Conservation (phyloP, 2,113 vertebrate species). For the Cheilinus undulatus region DNA sequence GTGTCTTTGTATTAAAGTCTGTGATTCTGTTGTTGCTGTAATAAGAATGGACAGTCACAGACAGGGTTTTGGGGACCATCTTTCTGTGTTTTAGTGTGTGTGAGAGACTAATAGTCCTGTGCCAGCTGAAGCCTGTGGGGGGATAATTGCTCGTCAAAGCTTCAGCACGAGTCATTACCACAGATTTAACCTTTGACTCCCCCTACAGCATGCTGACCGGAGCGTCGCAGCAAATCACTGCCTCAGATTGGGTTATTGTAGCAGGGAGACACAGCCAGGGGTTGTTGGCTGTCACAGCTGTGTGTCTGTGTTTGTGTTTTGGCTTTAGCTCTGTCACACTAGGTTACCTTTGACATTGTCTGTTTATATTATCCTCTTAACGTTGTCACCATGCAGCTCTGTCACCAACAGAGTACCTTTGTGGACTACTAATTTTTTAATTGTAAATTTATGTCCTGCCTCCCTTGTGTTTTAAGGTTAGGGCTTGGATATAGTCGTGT, state of each 20-base stretch:
- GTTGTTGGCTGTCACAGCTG: conserved; percentile 26
- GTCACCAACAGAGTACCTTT: neutral
- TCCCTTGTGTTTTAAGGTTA: too few relatives aligned
- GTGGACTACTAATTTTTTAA: neutral
- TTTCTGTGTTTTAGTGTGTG: conserved; percentile 23
- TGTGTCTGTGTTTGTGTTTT: conserved; percentile 25
- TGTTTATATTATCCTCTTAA: neutral
- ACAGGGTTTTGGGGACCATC: neutral
- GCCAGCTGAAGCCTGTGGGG: conserved; percentile 48
- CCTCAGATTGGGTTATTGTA: conserved; percentile 30
- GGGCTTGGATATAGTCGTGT: too few relatives aligned
- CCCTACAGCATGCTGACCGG: conserved; percentile 26
- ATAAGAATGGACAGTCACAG: conserved; percentile 17
- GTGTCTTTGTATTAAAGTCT: conserved; percentile 12
- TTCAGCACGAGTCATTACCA: conserved; percentile 70
- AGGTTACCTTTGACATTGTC: conserved; percentile 7
- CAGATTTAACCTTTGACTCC: conserved; percentile 69
- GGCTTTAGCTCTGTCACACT: conserved; percentile 1
- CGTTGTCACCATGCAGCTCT: neutral
- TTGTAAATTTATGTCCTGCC: neutral
- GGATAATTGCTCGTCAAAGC: conserved; percentile 75
- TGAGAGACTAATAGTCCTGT: conserved; percentile 38
- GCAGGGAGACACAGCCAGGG: conserved; percentile 11
- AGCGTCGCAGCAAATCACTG: conserved; percentile 21
- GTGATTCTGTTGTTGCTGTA: conserved; percentile 8